A percentile compares a stretch with the other conserved stretches of the same genome.
Conservation (phyloP, 1,140 invertebrate genomes). For the Trichogramma pretiosum region DNA sequence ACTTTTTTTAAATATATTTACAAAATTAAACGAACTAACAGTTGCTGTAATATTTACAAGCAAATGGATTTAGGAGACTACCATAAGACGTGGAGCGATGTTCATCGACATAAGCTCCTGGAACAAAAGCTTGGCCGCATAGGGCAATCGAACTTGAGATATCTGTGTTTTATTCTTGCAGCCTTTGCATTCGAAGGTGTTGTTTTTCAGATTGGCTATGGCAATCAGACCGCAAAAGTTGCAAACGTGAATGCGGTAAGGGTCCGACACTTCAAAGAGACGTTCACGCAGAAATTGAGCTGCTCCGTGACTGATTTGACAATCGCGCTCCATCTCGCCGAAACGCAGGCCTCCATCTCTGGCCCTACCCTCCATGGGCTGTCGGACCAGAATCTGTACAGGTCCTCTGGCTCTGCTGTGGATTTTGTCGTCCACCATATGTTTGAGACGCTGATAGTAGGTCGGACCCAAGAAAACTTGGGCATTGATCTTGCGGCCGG, state of each 20-base stretch:
- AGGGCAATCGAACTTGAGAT: constrained; percentile 25
- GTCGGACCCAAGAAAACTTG: constrained; percentile 31
- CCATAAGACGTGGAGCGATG: constrained; percentile 27
- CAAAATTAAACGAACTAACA: too few relatives aligned
- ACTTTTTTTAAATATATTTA: too few relatives aligned
- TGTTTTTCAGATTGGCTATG: constrained; percentile 24
- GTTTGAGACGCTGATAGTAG: constrained; percentile 29
- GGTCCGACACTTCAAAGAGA: constrained; percentile 26
- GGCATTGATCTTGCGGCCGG: constrained; percentile 29
- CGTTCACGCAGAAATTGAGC: constrained; percentile 26
- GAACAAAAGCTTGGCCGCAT: constrained; percentile 28
- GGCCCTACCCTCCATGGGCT: constrained; percentile 29
- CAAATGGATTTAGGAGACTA: too few relatives aligned
- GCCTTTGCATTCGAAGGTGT: constrained; percentile 24
- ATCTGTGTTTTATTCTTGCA: constrained; percentile 30
- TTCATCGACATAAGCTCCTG: constrained; percentile 30
- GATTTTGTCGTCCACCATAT: constrained; percentile 33
- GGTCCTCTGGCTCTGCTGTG: constrained; percentile 30
- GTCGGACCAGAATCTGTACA: constrained; percentile 27
- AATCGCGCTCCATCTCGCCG: constrained; percentile 30
- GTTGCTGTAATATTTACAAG: too few relatives aligned
- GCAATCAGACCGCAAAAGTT: constrained; percentile 27
- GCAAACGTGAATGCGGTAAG: constrained; percentile 26
- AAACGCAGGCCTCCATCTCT: constrained; percentile 30
- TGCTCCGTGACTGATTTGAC: constrained; percentile 29